Evolutionary conservation across 2,888 invertebrate species (phyloP), one percentile per base, ranked within the genome.

Genomic region (Dryococelus australis): DNA sequence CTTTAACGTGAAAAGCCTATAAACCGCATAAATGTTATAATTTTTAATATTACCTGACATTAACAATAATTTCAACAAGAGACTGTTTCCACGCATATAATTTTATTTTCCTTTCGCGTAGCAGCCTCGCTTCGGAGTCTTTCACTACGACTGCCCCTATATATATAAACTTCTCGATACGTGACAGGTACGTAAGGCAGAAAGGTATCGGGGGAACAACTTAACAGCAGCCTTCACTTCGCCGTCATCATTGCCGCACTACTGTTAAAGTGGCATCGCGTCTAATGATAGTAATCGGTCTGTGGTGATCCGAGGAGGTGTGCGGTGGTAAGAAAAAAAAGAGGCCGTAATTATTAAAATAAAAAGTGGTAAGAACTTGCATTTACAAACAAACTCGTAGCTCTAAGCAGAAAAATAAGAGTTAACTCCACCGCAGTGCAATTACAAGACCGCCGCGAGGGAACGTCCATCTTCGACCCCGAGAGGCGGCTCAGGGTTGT

Each of bases 251-350:
- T 65, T 65, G 24, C n/a, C 27, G 85, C 86, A 85, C 87, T 86
- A 86, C 87, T 87, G 87, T 86, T 86, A 86, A 87, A 87, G 86
- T 87, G 87, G 86, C 43, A 84, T 78, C 86, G 85, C 84, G 53
- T 87, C 65, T 87, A 88, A 87, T 88, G 88, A 87, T 87, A 88
- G 87, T 88, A 85, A 88, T 87, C 86, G 85, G 85, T 26, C n/a
- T 83, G 83, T 35, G 65, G 65, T 20, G 20, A 65, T 65, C 65
- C n/a, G 12, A n/a, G n/a, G 65, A 65, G 65, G 20, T 47, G 47
- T 47, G 47, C 16, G 47, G 47, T 47, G 47, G 47, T 65, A 65
- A 20, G 20, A 65, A 65, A 65, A n/a, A 65, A n/a, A 65, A 10
- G 12, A 10, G n/a, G 65, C 65, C 6, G 16, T 65, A 65, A 65